A percentile compares a stretch with the other conserved stretches of the same genome.
Evolutionary conservation across 2,888 invertebrate genomes (phyloP).

Genomic region (Bursaphelenchus okinawaensis): DNA sequence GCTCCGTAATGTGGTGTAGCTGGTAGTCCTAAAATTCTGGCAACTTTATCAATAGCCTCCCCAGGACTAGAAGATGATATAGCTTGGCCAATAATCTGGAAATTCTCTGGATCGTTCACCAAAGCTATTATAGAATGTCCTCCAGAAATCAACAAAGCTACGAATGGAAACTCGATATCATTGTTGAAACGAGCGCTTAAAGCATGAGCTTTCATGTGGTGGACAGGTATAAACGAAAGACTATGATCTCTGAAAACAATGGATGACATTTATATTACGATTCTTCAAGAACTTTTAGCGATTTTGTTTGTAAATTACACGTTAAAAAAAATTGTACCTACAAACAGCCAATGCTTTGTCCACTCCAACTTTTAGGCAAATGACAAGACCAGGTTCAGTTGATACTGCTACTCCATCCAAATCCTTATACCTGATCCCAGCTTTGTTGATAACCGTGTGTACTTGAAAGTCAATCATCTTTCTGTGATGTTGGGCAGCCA

Average conservation of each 20-base stretch:
- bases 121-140: slow-evolving; percentile 46
- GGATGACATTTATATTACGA: neutral
- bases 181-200: slow-evolving; percentile 70
- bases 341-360: slow-evolving; percentile 41
- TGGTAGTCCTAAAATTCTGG: slow-evolving; percentile 19
- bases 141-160: slow-evolving; percentile 48
- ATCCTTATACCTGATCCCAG: slow-evolving; percentile 28
- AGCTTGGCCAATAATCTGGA: slow-evolving; percentile 34
- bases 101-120: slow-evolving; percentile 32
- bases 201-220: slow-evolving; percentile 99
- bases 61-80: slow-evolving; percentile 42
- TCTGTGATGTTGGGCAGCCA: slow-evolving; percentile 31
- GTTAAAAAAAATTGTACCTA: too few relatives aligned
- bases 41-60: slow-evolving; percentile 49
- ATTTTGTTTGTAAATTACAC: too few relatives aligned
- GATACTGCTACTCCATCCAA: slow-evolving; percentile 49
- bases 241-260: slow-evolving; percentile 23
- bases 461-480: slow-evolving; percentile 36
- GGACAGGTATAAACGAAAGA: slow-evolving; percentile 80
- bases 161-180: slow-evolving; percentile 43
- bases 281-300: too few relatives aligned
- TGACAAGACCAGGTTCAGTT: slow-evolving; percentile 48
- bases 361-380: slow-evolving; percentile 53
- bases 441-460: slow-evolving; percentile 32
- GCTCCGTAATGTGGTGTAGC: slow-evolving; percentile 28